Evolutionary conservation across 2,113 vertebrate genomes (phyloP).

Genomic region (Percopsis transmontana): DNA sequence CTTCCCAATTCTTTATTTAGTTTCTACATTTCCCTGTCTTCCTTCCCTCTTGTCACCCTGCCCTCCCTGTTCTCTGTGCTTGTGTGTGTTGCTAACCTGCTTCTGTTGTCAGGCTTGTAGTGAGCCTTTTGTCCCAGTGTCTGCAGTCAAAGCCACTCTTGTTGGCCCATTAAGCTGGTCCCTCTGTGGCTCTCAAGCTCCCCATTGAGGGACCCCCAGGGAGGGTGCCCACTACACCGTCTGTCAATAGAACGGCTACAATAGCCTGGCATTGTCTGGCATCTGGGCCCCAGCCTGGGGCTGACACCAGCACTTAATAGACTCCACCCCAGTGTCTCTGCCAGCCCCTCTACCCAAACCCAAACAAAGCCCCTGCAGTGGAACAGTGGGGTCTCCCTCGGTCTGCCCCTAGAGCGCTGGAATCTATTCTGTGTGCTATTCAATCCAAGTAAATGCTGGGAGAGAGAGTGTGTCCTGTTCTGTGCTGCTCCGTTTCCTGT

Average conservation of each 20-base stretch:
- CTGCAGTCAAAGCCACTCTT: conserved; percentile 74
- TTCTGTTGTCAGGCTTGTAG: conserved; percentile 58
- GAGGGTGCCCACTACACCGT: conserved; percentile 70
- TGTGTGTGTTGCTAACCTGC: conserved; percentile 59
- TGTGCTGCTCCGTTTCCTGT: no score
- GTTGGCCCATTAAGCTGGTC: conserved; percentile 76
- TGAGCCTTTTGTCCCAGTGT: conserved; percentile 69
- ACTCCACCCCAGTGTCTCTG: conserved; percentile 39
- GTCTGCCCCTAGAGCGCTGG: conserved; percentile 36
- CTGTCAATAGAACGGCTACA: conserved; percentile 65
- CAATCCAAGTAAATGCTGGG: no score
- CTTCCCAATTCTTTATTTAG: conserved; percentile 10
- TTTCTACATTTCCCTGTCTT: neutral
- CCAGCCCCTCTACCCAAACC: conserved; percentile 34
- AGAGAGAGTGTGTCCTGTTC: no score
- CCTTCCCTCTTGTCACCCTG: conserved; percentile 1
- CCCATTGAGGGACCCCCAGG: conserved; percentile 68
- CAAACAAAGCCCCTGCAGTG: conserved; percentile 63
- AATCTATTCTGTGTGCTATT: conserved; percentile 31
- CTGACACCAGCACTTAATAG: conserved; percentile 68
- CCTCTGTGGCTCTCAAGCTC: conserved; percentile 65
- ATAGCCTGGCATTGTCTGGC: conserved; percentile 64
- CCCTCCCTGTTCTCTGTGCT: conserved; percentile 11
- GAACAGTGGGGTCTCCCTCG: conserved; percentile 61
- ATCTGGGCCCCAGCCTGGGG: conserved; percentile 60